A percentile compares a stretch with the other conserved stretches of the same genome.
Evolutionary conservation across 2,888 invertebrate species (phyloP).

Genomic region (Epinotia bilunana): DNA sequence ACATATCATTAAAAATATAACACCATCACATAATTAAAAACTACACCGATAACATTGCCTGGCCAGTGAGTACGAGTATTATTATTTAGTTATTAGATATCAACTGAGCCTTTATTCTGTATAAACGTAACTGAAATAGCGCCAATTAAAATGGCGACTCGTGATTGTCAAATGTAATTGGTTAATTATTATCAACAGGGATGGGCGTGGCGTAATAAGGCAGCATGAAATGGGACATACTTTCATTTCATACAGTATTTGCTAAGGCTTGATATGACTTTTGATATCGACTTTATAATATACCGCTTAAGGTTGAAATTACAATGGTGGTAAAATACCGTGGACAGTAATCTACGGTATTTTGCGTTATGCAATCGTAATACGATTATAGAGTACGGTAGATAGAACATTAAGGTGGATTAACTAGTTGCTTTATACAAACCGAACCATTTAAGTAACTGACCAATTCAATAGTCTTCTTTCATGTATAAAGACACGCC

Average conservation of each 20-base stretch:
- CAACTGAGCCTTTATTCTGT: constrained; percentile 53
- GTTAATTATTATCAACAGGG: constrained; percentile 78
- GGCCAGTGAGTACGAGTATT: constrained; percentile 52
- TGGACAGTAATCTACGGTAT: constrained; percentile 18
- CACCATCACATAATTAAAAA: not conserved
- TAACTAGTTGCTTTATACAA: constrained; percentile 12
- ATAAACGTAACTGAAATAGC: constrained; percentile 68
- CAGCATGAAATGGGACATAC: constrained; percentile 39
- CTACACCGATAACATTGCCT: constrained; percentile 37
- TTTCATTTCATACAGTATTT: constrained; percentile 40
- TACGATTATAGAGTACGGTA: constrained; percentile 27
- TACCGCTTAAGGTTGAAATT: constrained; percentile 3
- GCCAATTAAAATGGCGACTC: constrained; percentile 80
- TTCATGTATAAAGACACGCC: not conserved
- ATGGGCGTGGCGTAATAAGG: constrained; percentile 65
- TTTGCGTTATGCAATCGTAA: constrained; percentile 25
- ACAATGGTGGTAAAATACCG: not conserved
- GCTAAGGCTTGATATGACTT: constrained; percentile 13
- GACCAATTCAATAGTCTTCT: not conserved
- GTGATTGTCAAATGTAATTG: constrained; percentile 81
- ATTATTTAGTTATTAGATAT: constrained; percentile 44
- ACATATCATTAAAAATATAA: not conserved
- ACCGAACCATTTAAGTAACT: constrained; percentile 6
- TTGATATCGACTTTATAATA: not conserved
- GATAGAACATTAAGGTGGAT: constrained; percentile 9